Percentiles rank a stretch among this genome's conserved stretches.
phyloP scores from a whole-genome alignment of 1,140 invertebrate species.

The Acromyrmex heyeri region DNA sequence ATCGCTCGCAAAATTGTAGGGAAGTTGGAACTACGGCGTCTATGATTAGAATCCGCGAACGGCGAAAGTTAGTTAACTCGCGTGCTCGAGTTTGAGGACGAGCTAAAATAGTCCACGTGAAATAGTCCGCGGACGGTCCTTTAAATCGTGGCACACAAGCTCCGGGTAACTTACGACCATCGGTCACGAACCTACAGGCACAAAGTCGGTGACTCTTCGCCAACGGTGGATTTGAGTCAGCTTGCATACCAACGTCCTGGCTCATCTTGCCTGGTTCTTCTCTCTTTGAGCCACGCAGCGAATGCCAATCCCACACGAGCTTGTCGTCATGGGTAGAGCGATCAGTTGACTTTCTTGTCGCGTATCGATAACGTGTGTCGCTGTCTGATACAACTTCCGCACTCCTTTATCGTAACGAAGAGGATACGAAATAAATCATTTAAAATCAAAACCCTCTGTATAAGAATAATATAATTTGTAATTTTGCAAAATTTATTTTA shows the following conservation, averaged over 20 bases:
- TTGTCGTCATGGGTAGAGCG: slow-evolving; percentile 14
- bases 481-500: neutral
- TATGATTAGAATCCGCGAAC: neutral
- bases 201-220: slow-evolving; percentile 57
- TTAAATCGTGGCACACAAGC: slow-evolving; percentile 61
- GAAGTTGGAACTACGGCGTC: neutral
- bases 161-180: slow-evolving; percentile 54
- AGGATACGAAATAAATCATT: neutral
- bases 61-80: slow-evolving; percentile 41
- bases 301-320: slow-evolving; percentile 73
- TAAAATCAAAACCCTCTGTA: neutral
- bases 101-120: slow-evolving; percentile 4
- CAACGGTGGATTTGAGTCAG: slow-evolving; percentile 65
- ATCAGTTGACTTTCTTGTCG: slow-evolving; percentile 69
- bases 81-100: slow-evolving; percentile 18
- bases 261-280: slow-evolving; percentile 67
- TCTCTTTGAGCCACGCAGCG: slow-evolving; percentile 65
- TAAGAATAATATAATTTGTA: neutral
- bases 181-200: slow-evolving; percentile 63
- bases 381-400: slow-evolving; percentile 58
- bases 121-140: slow-evolving; percentile 26
- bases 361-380: slow-evolving; percentile 73
- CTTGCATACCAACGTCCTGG: slow-evolving; percentile 72
- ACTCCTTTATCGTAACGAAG: neutral
- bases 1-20: slow-evolving; percentile 12